Evolutionary conservation across 2,888 invertebrate genomes (phyloP).

Genomic region (Acheta domesticus): DNA sequence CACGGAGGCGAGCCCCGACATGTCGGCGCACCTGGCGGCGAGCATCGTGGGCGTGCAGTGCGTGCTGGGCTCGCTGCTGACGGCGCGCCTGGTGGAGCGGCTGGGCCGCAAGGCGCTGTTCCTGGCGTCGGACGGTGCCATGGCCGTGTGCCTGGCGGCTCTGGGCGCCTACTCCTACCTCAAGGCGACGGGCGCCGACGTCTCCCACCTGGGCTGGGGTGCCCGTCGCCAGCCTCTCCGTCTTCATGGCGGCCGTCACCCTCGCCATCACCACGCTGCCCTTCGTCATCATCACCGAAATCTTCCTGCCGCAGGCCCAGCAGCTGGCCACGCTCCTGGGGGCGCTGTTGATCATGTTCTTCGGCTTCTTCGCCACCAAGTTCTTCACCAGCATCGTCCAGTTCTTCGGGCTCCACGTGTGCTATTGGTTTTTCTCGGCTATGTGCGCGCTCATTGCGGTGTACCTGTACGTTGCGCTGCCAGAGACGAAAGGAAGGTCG

Average conservation of each 20-base stretch:
- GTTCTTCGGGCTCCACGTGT: not conserved
- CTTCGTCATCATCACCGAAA: not conserved
- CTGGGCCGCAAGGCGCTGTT: not conserved
- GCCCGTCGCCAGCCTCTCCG: not conserved
- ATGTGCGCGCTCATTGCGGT: not conserved
- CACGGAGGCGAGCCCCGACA: not conserved
- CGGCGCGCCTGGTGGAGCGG: not conserved
- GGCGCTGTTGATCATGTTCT: not conserved
- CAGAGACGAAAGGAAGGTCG: not conserved
- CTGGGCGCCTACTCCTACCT: not conserved
- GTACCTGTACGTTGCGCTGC: not conserved
- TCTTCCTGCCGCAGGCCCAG: constrained; percentile 4
- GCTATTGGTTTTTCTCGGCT: not conserved
- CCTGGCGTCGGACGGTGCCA: not conserved
- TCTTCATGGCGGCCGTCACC: not conserved
- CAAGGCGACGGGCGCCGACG: not conserved
- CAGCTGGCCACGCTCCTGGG: not conserved
- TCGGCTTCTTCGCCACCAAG: not conserved
- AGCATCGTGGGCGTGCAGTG: not conserved
- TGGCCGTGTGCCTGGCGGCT: not conserved
- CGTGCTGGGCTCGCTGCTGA: not conserved
- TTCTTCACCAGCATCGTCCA: not conserved
- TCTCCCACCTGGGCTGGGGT: not conserved
- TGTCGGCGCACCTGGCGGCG: not conserved
- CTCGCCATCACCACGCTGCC: not conserved